A percentile compares a stretch with the other conserved stretches of the same genome.
These are phyloP conservation scores for Tricholauxania praeusta DNA, from an alignment of 2,888 invertebrate genomes.

Conservation along the genomic window DNA sequence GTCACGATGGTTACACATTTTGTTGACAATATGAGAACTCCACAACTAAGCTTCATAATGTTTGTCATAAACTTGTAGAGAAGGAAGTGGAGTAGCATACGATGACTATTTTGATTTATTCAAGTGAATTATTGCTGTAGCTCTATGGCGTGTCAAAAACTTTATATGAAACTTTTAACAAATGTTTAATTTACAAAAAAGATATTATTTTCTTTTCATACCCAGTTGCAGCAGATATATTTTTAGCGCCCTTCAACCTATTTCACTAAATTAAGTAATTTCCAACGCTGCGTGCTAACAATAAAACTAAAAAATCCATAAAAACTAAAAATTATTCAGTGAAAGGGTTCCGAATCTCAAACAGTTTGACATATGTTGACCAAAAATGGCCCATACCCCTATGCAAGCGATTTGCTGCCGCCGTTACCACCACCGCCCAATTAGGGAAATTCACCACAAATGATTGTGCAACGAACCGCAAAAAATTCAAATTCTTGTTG, in stretches of 20 bases:
- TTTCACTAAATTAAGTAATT: constrained; percentile 18
- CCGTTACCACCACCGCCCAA: neutral
- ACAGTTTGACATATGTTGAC: constrained; percentile 13
- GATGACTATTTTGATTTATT: constrained; percentile 13
- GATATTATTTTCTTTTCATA: neutral
- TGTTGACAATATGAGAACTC: neutral
- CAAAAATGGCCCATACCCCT: neutral
- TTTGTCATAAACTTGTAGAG: constrained; percentile 33
- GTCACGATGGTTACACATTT: neutral
- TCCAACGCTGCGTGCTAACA: constrained; percentile 5
- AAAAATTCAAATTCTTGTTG: constrained; percentile 22
- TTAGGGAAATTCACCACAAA: constrained; percentile 3
- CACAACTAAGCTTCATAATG: constrained; percentile 11
- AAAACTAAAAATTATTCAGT: neutral
- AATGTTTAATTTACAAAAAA: too few species aligned
- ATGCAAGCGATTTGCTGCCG: neutral
- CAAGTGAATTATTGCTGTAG: constrained; percentile 1
- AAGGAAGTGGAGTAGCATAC: neutral
- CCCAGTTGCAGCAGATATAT: neutral
- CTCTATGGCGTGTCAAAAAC: neutral
- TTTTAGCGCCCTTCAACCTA: neutral
- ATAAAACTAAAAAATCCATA: neutral
- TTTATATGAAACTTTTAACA: neutral
- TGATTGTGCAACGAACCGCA: constrained; percentile 20
- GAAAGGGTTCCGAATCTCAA: constrained; percentile 9